Conservation (phyloP, 2,888 invertebrate species). For the Matsumyia berberina region DNA sequence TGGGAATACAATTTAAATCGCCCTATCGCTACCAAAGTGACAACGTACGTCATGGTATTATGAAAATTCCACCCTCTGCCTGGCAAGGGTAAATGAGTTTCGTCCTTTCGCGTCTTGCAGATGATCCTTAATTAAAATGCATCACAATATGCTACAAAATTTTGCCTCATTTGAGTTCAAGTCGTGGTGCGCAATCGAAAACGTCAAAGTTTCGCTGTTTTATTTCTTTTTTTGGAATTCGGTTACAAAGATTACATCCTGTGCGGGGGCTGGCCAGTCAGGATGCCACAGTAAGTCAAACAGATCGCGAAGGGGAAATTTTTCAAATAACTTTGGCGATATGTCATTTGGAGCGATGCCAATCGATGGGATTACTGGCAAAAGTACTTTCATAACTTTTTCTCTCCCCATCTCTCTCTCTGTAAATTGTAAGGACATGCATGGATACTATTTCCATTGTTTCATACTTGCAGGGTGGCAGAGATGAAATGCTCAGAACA, state of each 20-base stretch:
- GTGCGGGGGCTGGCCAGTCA: background rate
- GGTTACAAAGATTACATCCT: background rate
- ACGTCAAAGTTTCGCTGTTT: constrained; percentile 11
- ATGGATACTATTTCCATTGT: constrained; percentile 40
- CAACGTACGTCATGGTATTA: constrained; percentile 40
- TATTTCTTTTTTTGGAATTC: no score
- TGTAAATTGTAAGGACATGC: constrained; percentile 4
- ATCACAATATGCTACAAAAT: constrained; percentile 24
- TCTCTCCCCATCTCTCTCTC: background rate
- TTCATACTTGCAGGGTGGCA: background rate
- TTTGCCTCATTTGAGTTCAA: background rate
- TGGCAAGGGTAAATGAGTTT: constrained; percentile 25
- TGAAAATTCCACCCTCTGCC: background rate
- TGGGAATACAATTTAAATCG: constrained; percentile 57
- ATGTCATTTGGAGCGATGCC: constrained; percentile 69
- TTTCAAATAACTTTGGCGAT: constrained; percentile 52
- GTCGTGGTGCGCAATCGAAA: background rate
- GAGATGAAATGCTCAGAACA: background rate
- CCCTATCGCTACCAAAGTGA: constrained; percentile 48
- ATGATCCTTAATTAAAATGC: constrained; percentile 51
- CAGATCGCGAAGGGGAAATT: background rate
- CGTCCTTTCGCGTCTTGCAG: background rate
- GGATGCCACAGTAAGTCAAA: background rate
- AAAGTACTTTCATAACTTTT: constrained; percentile 17
- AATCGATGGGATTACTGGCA: constrained; percentile 61